These are phyloP conservation scores for Margaritifera margaritifera DNA, from an alignment of 2,888 invertebrate species.

Conservation along the genomic window DNA sequence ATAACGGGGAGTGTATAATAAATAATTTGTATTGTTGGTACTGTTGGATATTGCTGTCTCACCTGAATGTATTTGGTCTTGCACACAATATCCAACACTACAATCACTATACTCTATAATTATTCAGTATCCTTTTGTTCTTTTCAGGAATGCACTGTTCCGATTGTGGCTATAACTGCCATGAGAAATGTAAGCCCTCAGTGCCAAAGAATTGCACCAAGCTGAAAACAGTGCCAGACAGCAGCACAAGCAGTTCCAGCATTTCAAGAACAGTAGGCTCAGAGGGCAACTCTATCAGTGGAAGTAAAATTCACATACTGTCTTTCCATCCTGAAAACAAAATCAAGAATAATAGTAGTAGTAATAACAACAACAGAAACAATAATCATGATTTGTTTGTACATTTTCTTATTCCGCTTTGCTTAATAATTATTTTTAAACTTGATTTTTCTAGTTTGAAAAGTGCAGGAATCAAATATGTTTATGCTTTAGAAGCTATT, in stretches of 20 bases:
- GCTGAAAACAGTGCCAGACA: slow-evolving; percentile 63
- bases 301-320: slow-evolving; percentile 23
- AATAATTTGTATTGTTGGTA: no score
- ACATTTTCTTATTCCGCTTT: no score
- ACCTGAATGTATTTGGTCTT: not conserved
- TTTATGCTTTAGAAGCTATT: no score
- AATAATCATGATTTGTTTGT: no score
- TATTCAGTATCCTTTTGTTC: not conserved
- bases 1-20: no score
- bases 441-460: not conserved
- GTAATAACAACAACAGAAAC: no score
- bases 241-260: slow-evolving; percentile 57
- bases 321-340: no score
- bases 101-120: not conserved
- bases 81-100: not conserved
- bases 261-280: slow-evolving; percentile 55
- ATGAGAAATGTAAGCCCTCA: slow-evolving; percentile 92
- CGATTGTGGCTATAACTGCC: slow-evolving; percentile 95
- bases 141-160: slow-evolving; percentile 81
- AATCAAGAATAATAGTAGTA: no score
- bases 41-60: no score
- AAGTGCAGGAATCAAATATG: not conserved
- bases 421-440: no score
- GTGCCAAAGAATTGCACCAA: slow-evolving; percentile 81
- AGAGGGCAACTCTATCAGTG: slow-evolving; percentile 41